Conservation (phyloP, 1,140 invertebrate genomes). For the Drosophila orena region DNA sequence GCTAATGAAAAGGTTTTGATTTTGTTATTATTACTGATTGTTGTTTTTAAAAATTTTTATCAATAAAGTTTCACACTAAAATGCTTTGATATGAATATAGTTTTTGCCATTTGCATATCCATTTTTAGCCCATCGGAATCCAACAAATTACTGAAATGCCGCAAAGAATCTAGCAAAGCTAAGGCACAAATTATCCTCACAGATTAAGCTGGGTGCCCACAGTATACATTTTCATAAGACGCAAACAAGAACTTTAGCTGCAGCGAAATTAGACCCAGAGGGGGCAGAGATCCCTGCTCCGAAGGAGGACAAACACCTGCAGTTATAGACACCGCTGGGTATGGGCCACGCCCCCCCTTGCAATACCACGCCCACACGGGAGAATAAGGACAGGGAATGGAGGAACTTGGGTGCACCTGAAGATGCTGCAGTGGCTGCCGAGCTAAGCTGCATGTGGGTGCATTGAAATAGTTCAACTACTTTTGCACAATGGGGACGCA, state of each 20-base stretch:
- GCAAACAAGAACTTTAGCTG: constrained; percentile 78
- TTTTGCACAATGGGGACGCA: constrained; percentile 54
- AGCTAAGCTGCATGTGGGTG: constrained; percentile 62
- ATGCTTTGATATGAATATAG: too few relatives aligned
- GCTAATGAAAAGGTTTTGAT: too few relatives aligned
- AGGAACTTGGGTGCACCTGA: constrained; percentile 46
- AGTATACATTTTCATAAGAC: constrained; percentile 69
- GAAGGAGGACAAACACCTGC: constrained; percentile 68
- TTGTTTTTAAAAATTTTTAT: too few relatives aligned
- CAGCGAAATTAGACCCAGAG: constrained; percentile 67
- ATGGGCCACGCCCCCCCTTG: constrained; percentile 3
- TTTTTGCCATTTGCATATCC: too few relatives aligned
- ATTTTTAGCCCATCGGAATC: too few relatives aligned
- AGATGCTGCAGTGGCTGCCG: constrained; percentile 51
- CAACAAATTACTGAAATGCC: constrained; percentile 14
- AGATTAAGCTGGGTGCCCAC: constrained; percentile 52
- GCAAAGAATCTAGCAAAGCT: constrained; percentile 48
- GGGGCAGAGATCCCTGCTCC: constrained; percentile 18
- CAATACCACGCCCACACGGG: background rate
- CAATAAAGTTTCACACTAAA: too few relatives aligned
- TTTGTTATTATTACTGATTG: too few relatives aligned
- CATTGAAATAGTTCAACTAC: constrained; percentile 77
- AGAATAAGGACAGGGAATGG: background rate
- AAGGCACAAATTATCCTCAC: constrained; percentile 70
- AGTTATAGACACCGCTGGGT: constrained; percentile 60